Percentiles rank a stretch among this genome's conserved stretches.
Evolutionary conservation across 2,888 invertebrate species (phyloP).

Genomic region (Coenonympha arcania): DNA sequence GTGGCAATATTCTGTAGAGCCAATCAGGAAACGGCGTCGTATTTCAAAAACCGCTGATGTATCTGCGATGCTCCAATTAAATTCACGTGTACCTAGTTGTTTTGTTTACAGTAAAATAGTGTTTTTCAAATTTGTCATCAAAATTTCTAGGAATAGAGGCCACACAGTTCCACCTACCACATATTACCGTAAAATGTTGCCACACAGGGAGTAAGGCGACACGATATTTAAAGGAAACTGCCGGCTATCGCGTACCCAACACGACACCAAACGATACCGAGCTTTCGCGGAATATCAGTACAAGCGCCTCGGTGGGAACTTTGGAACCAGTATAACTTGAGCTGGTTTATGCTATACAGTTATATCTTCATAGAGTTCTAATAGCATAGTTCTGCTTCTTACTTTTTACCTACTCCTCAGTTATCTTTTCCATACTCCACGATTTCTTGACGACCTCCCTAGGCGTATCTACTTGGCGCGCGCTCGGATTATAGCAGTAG

Average conservation of each 20-base stretch:
- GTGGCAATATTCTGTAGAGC: background rate
- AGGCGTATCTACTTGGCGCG: no score
- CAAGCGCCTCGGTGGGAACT: conserved; percentile 59
- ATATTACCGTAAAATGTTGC: conserved; percentile 23
- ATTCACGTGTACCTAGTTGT: conserved; percentile 2
- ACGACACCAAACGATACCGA: conserved; percentile 43
- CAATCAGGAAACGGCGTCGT: background rate
- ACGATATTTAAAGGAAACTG: conserved; percentile 53
- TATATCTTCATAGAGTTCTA: no score
- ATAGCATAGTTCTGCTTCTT: no score
- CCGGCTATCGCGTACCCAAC: conserved; percentile 29
- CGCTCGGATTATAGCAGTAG: no score
- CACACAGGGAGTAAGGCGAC: conserved; percentile 28
- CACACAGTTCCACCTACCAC: conserved; percentile 24
- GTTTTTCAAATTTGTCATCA: background rate
- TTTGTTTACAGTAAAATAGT: conserved; percentile 4
- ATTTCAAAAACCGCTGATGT: background rate
- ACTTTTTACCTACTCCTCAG: no score
- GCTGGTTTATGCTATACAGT: background rate
- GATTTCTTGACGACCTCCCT: no score
- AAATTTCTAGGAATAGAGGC: conserved; percentile 23
- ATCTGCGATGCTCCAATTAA: background rate
- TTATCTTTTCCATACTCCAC: no score
- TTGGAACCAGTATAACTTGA: conserved; percentile 6
- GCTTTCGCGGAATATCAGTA: conserved; percentile 47